Evolutionary conservation across 2,888 invertebrate species (phyloP), one percentile per base, ranked within the genome.

Genomic region (Mythimna albipuncta): DNA sequence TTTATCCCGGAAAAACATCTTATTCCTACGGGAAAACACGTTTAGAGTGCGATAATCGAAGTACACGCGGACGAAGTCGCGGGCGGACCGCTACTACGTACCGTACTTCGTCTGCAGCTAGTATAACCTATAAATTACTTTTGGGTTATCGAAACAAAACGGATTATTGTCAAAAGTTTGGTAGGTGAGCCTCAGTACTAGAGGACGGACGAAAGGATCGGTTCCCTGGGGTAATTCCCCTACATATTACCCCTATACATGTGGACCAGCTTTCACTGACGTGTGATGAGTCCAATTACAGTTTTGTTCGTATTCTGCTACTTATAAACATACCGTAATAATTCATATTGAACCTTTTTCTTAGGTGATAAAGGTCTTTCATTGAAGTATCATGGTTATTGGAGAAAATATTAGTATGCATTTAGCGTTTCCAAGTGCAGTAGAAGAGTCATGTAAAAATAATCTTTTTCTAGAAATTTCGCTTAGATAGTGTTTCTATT

Each of bases 211-310:
- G 62, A 6, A 52, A 50, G 61, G 41, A 50, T 62, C 78, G 16
- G 19, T 26, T 75, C 75, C 75, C 75, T 21, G 47, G 75, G 62
- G 75, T 77, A 62, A 57, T 77, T 16, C 50, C 47, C 50, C 21
- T 21, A 38, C 21, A 69, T 21, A 55, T 21, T n/a, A 59, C 61
- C 61, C 50, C 11, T 13, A 16, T 19, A 69, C 26, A 75, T n/a
- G 41, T 41, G 9, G 47, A 21, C 35, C 65, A 26, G 35, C 0
- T 11, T 75, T n/a, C 62, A 44, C 10, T 57, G 62, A 69, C 50
- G n/a, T 61, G 70, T 54, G 21, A 16, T 41, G 19, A 57, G 26
- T 77, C 10, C 77, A 75, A 78, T 78, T 78, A 75, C 41, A 26
- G 11, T n/a, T 41, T 21, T 62, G 21, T 69, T 61, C 62, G 19